Conservation (phyloP, 1,140 invertebrate genomes). For the Diabrotica undecimpunctata region DNA sequence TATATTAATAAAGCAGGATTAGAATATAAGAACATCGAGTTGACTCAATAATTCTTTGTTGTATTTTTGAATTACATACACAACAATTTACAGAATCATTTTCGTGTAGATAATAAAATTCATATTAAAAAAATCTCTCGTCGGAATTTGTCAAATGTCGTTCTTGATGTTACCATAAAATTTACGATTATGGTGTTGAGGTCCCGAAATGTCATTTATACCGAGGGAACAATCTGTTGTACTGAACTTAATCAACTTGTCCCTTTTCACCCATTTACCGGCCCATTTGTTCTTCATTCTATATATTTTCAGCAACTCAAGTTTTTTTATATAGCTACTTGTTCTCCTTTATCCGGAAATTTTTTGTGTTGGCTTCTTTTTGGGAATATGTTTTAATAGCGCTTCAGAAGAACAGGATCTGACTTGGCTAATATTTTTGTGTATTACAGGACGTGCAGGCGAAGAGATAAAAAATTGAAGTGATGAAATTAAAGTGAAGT, state of each 20-base stretch:
- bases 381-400: too few species aligned
- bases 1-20: too few species aligned
- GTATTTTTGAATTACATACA: too few species aligned
- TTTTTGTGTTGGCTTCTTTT: not conserved
- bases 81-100: too few species aligned
- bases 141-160: not conserved
- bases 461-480: too few species aligned
- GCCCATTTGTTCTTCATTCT: not conserved
- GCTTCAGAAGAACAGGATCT: too few species aligned
- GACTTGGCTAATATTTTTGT: too few species aligned
- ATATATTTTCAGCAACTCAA: slow-evolving; percentile 2
- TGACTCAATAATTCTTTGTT: too few species aligned
- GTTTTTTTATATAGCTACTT: slow-evolving; percentile 7
- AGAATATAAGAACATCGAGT: too few species aligned
- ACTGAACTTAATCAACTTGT: slow-evolving; percentile 2
- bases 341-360: not conserved
- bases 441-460: too few species aligned
- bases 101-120: too few species aligned
- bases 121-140: not conserved
- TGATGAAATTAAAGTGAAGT: too few species aligned
- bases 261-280: not conserved
- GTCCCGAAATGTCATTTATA: not conserved
- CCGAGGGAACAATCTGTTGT: slow-evolving; percentile 1
- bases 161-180: not conserved
- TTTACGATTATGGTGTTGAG: not conserved